Evolutionary conservation across 2,888 invertebrate genomes (phyloP), one percentile per base, ranked within the genome.

Genomic region (Coenonympha glycerion): DNA sequence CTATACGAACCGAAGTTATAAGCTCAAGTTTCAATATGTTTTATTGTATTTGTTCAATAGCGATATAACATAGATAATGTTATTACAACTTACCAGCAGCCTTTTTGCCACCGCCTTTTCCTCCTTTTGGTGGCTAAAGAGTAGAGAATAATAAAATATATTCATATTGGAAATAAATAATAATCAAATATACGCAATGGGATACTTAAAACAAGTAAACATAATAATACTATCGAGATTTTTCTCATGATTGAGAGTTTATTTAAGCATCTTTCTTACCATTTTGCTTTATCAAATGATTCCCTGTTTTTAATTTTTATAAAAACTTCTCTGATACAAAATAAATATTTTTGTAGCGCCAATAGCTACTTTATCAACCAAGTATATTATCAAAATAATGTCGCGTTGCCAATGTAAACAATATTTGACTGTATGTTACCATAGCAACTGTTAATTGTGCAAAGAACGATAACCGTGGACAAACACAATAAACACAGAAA

Each of bases 121-220:
- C 64, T 46, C 64, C 79, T 73, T 86, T 86, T 6, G 86, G 86
- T 6, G 86, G 69, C 86, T 86, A 64, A 62, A n/a, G n/a, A n/a
- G n/a, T n/a, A n/a, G n/a, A n/a, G n/a, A 81, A 77, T 47, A 42
- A 41, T 50, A 44, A 30, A 51, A 9, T 44, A 24, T 6, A 33
- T 22, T 6, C 21, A 1, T 33, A 8, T 6, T 8, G 21, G 6
- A n/a, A 1, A 9, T n/a, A 8, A n/a, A 28, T 28, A n/a, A n/a
- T 28, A n/a, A 28, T 3, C n/a, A 3, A n/a, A n/a, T 28, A n/a
- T n/a, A n/a, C 3, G 6, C 3, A 24, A 9, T n/a, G n/a, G 9
- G 2, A 26, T 8, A 9, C 26, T 9, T 26, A 26, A n/a, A 26
- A 26, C 6, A 26, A 26, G 24, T 9, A 26, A 26, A 9, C 24